These are phyloP conservation scores for Platycnemis pennipes DNA, from an alignment of 2,888 invertebrate species.

Conservation along the genomic window DNA sequence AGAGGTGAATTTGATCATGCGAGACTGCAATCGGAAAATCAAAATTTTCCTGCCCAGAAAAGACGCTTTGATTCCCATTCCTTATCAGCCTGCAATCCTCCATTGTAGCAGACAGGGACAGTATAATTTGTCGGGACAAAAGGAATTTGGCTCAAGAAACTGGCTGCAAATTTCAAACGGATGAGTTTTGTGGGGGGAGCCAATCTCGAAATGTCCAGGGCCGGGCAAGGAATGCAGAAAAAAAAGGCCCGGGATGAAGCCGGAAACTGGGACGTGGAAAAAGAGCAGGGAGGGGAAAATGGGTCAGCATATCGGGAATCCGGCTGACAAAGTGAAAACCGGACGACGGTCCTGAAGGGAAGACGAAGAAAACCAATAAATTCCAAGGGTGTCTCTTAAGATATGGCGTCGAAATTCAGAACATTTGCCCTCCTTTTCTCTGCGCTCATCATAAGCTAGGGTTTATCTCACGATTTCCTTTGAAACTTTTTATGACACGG, in stretches of 20 bases:
- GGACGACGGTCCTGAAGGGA: background rate
- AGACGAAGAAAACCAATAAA: slow-evolving; percentile 37
- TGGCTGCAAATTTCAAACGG: background rate
- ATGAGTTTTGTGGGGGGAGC: background rate
- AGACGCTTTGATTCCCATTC: background rate
- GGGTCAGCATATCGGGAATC: slow-evolving; percentile 45
- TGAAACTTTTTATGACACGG: background rate
- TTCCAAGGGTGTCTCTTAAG: background rate
- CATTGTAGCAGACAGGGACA: background rate
- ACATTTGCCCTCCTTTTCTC: background rate
- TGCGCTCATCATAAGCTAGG: background rate
- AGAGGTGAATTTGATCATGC: too few relatives aligned
- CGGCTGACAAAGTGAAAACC: slow-evolving; percentile 54
- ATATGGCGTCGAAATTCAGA: slow-evolving; percentile 30
- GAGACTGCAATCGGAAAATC: background rate
- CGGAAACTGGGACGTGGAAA: background rate
- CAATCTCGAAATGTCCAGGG: background rate
- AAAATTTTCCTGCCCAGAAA: background rate
- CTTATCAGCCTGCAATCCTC: background rate
- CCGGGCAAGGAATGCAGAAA: background rate
- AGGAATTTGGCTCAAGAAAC: background rate
- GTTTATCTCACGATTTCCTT: background rate
- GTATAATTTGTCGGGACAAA: background rate
- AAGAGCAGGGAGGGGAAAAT: background rate
- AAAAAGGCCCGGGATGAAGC: background rate